These are phyloP conservation scores for Propithecus perrieri DNA, from an alignment of 2,797 vertebrate species.

Conservation along the genomic window DNA sequence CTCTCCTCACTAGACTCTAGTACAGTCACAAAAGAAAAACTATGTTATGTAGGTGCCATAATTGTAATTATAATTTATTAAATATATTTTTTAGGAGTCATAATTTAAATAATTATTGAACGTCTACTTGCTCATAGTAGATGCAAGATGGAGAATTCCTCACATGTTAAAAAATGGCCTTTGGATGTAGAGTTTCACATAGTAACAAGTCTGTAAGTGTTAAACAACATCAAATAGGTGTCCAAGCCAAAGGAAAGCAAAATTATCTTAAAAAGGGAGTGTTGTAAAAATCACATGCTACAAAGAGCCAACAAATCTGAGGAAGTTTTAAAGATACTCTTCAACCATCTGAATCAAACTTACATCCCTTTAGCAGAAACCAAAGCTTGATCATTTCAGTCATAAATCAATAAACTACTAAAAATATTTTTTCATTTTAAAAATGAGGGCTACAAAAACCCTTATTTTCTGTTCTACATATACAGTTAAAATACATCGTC, in stretches of 20 bases:
- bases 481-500: neutral
- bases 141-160: neutral
- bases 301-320: neutral
- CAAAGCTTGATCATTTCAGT: neutral
- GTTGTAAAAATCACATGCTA: neutral
- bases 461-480: neutral
- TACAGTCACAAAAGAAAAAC: neutral
- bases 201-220: neutral
- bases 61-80: neutral
- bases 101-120: neutral
- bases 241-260: neutral
- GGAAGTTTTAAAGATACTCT: neutral
- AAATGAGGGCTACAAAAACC: neutral
- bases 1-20: neutral
- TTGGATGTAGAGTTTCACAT: neutral
- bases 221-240: neutral
- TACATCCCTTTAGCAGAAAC: slow-evolving; percentile 18
- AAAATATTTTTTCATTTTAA: neutral
- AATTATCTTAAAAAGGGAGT: neutral
- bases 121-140: neutral
- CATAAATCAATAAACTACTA: neutral
- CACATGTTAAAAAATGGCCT: neutral
- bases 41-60: neutral
- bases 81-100: neutral
- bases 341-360: neutral